A percentile compares a stretch with the other conserved stretches of the same genome.
Evolutionary conservation across 2,113 vertebrate genomes (phyloP).

Genomic region (Pachypanchax playfairii): DNA sequence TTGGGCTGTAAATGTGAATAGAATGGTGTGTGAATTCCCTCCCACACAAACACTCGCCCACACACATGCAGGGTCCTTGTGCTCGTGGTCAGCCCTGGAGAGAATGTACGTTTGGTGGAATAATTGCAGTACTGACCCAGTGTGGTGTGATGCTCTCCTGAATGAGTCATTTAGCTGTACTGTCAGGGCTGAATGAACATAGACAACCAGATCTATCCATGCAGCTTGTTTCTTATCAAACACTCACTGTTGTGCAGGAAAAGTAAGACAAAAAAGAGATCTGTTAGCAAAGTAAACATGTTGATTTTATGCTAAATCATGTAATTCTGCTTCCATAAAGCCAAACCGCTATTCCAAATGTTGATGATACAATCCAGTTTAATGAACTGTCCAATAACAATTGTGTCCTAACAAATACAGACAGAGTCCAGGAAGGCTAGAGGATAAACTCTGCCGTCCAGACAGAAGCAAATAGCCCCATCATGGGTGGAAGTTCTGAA

Average conservation of each 20-base stretch:
- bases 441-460: no score
- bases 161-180: conserved; percentile 25
- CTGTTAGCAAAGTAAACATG: not conserved
- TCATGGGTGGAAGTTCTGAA: no score
- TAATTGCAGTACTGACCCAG: conserved; percentile 21
- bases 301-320: no score
- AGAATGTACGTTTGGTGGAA: conserved; percentile 14
- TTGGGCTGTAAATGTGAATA: conserved; percentile 33
- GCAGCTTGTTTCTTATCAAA: not conserved
- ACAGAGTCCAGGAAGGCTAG: no score
- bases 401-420: no score
- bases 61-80: not conserved
- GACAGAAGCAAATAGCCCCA: no score
- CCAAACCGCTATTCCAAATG: no score
- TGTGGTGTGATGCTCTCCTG: conserved; percentile 29
- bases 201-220: conserved; percentile 3
- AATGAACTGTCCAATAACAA: no score
- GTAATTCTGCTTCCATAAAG: no score
- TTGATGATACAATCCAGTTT: no score
- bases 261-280: not conserved
- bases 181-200: conserved; percentile 23
- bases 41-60: conserved; percentile 5
- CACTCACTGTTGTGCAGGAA: conserved; percentile 10
- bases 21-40: conserved; percentile 7
- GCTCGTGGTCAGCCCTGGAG: conserved; percentile 8